phyloP scores from a whole-genome alignment of 1,140 invertebrate genomes.

The Hydropsyche tenuis region DNA sequence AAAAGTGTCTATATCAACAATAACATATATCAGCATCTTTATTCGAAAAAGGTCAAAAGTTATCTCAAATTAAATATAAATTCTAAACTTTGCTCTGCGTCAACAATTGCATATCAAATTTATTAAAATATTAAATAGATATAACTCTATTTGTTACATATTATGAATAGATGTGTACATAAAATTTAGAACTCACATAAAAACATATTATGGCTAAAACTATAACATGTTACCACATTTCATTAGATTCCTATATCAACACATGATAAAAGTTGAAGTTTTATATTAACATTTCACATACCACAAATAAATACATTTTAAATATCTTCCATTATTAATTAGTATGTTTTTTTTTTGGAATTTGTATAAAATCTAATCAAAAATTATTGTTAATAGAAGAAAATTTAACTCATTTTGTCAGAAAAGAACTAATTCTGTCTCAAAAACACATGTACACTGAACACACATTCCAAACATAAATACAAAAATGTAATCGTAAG shows the following conservation, averaged over 20 bases:
- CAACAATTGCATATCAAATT: conserved; percentile 10
- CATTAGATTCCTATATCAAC: too few species aligned
- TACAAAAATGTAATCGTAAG: conserved; percentile 34
- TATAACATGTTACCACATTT: too few species aligned
- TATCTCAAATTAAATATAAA: neutral
- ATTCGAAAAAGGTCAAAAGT: neutral
- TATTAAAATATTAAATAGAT: neutral
- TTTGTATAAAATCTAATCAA: too few species aligned
- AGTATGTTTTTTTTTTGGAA: too few species aligned
- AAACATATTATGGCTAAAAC: neutral
- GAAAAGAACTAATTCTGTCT: too few species aligned
- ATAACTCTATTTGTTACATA: neutral
- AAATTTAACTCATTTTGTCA: too few species aligned
- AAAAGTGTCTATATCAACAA: too few species aligned
- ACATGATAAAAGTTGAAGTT: too few species aligned
- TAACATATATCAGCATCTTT: neutral
- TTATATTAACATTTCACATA: too few species aligned
- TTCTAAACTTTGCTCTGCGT: conserved; percentile 11
- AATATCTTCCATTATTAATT: neutral
- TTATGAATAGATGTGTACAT: neutral
- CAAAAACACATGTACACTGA: too few species aligned
- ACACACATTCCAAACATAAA: neutral
- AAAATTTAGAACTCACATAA: neutral
- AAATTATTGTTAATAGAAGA: too few species aligned
- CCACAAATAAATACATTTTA: too few species aligned